These are phyloP conservation scores for Microcebus lehilahytsara DNA, from an alignment of 2,113 vertebrate genomes.

Conservation along the genomic window DNA sequence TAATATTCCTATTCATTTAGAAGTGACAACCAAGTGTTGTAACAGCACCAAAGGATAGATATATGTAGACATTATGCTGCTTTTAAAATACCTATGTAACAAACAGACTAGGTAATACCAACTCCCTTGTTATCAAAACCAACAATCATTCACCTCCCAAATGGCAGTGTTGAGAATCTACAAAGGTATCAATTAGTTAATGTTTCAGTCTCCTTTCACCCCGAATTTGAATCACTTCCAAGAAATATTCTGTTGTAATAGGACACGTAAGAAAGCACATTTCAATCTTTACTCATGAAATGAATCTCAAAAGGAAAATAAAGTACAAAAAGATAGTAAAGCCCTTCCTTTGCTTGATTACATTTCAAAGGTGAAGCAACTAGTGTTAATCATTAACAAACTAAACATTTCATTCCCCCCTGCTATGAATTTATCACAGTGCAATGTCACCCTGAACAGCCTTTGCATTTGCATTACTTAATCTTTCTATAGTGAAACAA, in stretches of 20 bases:
- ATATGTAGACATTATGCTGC: background rate
- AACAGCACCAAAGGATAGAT: background rate
- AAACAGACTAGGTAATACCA: background rate
- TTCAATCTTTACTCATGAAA: background rate
- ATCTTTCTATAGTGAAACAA: background rate
- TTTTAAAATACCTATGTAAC: background rate
- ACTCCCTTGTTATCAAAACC: background rate
- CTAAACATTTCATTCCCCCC: background rate
- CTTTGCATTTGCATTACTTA: constrained; percentile 1
- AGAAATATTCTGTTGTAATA: background rate
- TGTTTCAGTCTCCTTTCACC: background rate
- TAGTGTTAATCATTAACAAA: background rate
- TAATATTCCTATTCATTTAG: background rate
- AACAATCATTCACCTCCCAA: background rate
- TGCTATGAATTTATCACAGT: background rate
- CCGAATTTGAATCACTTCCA: background rate
- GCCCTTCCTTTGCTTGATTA: background rate
- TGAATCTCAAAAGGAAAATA: background rate
- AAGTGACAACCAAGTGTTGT: background rate
- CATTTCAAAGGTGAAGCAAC: background rate
- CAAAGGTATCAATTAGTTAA: background rate
- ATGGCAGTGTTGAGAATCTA: background rate
- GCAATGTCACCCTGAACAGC: background rate
- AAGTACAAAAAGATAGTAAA: background rate
- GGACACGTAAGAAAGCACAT: background rate